Evolutionary conservation across 2,113 vertebrate genomes (phyloP).

Genomic region (Tragelaphus scriptus): DNA sequence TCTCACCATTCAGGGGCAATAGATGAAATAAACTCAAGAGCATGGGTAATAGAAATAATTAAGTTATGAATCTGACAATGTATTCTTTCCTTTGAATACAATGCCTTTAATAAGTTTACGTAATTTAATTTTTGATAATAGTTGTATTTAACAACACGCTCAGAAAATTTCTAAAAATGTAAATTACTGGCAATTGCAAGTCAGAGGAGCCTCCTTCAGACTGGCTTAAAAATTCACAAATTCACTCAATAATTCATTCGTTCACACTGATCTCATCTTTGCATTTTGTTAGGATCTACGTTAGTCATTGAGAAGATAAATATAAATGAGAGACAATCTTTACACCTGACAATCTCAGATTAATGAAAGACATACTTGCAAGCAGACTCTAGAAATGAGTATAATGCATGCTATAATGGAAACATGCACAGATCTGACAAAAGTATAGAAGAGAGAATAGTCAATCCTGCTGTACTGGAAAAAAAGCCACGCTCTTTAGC

Average conservation of each 20-base stretch:
- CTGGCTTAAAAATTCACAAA: neutral
- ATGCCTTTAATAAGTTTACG: neutral
- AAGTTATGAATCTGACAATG: neutral
- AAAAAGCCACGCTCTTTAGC: neutral
- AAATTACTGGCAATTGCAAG: neutral
- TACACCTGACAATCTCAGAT: neutral
- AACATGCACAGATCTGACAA: neutral
- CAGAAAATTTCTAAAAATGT: neutral
- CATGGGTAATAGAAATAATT: neutral
- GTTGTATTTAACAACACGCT: neutral
- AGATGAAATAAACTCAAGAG: neutral
- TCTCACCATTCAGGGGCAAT: neutral
- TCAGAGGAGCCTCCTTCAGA: neutral
- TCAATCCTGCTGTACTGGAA: neutral
- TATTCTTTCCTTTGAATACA: neutral
- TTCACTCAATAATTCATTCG: neutral
- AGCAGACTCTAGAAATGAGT: neutral
- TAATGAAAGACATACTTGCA: neutral
- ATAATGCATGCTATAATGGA: neutral
- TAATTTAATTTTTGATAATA: conserved; percentile 18
- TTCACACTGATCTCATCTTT: neutral
- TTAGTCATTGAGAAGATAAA: neutral
- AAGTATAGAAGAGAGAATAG: neutral
- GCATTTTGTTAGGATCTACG: neutral
- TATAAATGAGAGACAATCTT: neutral